Evolutionary conservation across 2,888 invertebrate genomes (phyloP), one percentile per base, ranked within the genome.

Genomic region (Anarsia innoxiella): DNA sequence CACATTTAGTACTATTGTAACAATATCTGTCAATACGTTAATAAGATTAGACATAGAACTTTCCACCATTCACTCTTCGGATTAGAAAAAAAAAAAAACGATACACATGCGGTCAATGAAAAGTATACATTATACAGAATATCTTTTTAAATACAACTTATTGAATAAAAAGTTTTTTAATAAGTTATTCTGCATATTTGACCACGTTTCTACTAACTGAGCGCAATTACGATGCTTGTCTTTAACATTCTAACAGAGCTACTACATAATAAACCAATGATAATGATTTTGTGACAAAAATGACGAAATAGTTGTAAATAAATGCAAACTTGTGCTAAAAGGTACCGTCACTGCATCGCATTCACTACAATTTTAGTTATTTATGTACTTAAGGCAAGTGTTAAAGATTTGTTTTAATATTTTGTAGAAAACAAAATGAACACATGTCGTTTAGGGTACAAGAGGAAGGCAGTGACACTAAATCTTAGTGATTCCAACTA

Each of bases 321-420:
- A 75, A 76, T 75, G 74, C 76, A 63, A 50, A 44, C 54, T 74
- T 76, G 77, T 75, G 77, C 77, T 61, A 33, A 19, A 13, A 19
- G 12, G 19, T 36, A 30, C 26, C 26, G n/a, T n/a, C n/a, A n/a
- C n/a, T 26, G 23, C 14, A 34, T 30, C 13, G 6, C 31, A 29
- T 35, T 19, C 33, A 31, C 16, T 27, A 36, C n/a, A n/a, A n/a
- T n/a, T n/a, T n/a, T n/a, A n/a, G n/a, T n/a, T 12, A 34, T 11
- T 28, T 23, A 23, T 40, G 42, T 48, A 56, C 48, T 49, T 60
- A 74, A 72, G 76, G 71, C 75, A 71, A 75, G 69, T 72, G 57
- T 60, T n/a, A n/a, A n/a, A n/a, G 51, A 39, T 46, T 46, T 35
- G 28, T 26, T 49, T 48, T 48, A 51, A 11, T 8, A 26, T 12